Conservation (phyloP, 2,113 vertebrate genomes). For the Odocoileus hemionus region DNA sequence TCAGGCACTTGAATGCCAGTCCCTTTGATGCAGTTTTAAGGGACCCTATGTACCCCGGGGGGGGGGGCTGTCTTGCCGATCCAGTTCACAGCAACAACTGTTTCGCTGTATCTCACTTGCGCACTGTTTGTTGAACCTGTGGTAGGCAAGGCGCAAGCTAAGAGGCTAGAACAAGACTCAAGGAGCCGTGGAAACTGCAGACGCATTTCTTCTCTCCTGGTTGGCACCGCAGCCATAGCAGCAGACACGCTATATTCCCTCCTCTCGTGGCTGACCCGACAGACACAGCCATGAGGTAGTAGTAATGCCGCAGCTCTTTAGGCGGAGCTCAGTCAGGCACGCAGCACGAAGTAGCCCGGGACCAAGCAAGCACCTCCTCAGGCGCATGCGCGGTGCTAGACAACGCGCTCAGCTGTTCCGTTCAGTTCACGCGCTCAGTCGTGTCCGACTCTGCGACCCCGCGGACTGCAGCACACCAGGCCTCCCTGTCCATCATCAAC, state of each 20-base stretch:
- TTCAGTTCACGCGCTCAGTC: not conserved
- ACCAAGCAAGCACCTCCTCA: not conserved
- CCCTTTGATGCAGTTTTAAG: constrained; percentile 85
- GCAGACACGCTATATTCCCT: too few species aligned
- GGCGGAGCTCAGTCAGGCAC: not conserved
- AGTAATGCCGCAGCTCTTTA: not conserved
- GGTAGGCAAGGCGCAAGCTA: not conserved
- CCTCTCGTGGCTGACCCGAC: too few species aligned
- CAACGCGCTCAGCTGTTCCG: not conserved
- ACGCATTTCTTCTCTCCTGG: not conserved
- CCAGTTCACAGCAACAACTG: not conserved
- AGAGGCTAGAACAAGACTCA: not conserved
- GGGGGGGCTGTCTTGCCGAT: not conserved
- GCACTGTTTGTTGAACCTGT: not conserved
- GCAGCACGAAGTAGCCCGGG: fast-evolving
- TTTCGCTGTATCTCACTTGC: not conserved
- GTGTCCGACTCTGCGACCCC: not conserved
- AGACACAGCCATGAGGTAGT: not conserved
- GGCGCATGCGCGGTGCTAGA: fast-evolving
- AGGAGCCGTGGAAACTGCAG: not conserved
- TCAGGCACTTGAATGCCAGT: constrained; percentile 74
- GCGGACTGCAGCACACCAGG: not conserved
- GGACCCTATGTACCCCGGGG: constrained; percentile 84
- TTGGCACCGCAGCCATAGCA: too few species aligned
- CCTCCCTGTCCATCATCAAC: not conserved